Base-by-base conservation (phyloP, 2,113 vertebrate species). In the Spheniscus mendiculus region DNA sequence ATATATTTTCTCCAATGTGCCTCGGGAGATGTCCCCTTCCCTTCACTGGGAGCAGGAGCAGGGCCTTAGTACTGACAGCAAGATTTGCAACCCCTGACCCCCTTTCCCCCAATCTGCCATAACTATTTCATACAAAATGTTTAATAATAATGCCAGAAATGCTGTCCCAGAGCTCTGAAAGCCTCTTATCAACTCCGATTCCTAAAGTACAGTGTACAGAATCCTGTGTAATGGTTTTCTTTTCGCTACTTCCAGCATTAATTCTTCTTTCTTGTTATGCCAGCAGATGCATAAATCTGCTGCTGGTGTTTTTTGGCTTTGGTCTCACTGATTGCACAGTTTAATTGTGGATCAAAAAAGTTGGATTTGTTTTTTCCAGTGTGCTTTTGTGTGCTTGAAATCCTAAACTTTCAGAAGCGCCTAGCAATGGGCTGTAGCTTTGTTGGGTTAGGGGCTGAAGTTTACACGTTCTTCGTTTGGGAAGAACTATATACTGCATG, bases 71-170 rank as follows among this genome's bases (percentile, higher is more conserved):
- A 90, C 40, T 80, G 89, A 87, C 91, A 91, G 82, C 58, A 91
- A 95, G 78, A 91, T 90, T 93, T 95, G 91, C 71, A 81, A 73
- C 62, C 91, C 67, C 29, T 91, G 82, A 83, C 87, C 76, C 45
- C 38, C 50, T 90, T 85, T 92, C 52, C 38, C 38, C 42, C 9
- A 62, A 16, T 83, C 94, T 95, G 87, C 91, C 84, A 44, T 62
- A 95, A 86, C 45, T 89, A 22, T 93, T 94, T 91, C 70, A 50
- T 80, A 66, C n/a, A 80, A 79, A 91, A 89, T 80, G 56, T 62
- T 95, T 90, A 83, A 89, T 83, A 89, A 91, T 79, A 78, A 93
- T 67, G 58, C 95, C 71, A 93, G 91, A 94, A 96, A 91, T 77
- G 62, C 78, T 67, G 82, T 97, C 72, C 89, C 3, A 2, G 82